phyloP scores from a whole-genome alignment of 2,888 invertebrate genomes.

The Luffia ferchaultella region DNA sequence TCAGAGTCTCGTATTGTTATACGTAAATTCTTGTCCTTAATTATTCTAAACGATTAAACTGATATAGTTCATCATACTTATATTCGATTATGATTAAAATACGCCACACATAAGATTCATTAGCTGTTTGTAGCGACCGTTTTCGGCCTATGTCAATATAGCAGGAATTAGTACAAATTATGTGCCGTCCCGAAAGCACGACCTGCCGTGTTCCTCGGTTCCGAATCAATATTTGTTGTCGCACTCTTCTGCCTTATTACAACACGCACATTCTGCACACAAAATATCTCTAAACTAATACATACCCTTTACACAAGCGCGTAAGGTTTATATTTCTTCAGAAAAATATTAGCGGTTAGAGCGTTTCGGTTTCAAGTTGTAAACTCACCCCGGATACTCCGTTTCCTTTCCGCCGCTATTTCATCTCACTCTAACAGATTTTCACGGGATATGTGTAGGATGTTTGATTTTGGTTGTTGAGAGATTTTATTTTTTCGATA shows the following conservation, averaged over 20 bases:
- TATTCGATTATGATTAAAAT: too few relatives aligned
- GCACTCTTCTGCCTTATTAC: conserved; percentile 64
- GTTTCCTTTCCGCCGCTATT: conserved; percentile 54
- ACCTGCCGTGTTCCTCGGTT: conserved; percentile 29
- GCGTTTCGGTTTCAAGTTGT: conserved; percentile 19
- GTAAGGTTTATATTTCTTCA: conserved; percentile 14
- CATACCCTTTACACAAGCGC: background rate
- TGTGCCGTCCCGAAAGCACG: too few relatives aligned
- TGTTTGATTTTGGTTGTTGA: conserved; percentile 9
- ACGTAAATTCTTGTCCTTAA: too few relatives aligned
- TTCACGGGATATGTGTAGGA: conserved; percentile 32
- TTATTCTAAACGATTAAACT: too few relatives aligned
- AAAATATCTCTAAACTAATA: conserved; percentile 14
- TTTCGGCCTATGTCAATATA: conserved; percentile 58
- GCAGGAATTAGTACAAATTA: conserved; percentile 66
- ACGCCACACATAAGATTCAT: too few relatives aligned
- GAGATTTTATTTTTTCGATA: conserved; percentile 1
- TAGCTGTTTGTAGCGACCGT: too few relatives aligned
- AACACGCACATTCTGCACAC: conserved; percentile 59
- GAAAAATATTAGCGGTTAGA: conserved; percentile 17
- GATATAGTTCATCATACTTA: too few relatives aligned
- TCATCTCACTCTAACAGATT: conserved; percentile 49
- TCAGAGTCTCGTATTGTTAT: too few relatives aligned
- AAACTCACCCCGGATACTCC: conserved; percentile 50
- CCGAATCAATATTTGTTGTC: conserved; percentile 68